Evolutionary conservation across 30 jellyfish, hydroid and myxozoan species (phyloP).

Genomic region (Aurelia coerulea): DNA sequence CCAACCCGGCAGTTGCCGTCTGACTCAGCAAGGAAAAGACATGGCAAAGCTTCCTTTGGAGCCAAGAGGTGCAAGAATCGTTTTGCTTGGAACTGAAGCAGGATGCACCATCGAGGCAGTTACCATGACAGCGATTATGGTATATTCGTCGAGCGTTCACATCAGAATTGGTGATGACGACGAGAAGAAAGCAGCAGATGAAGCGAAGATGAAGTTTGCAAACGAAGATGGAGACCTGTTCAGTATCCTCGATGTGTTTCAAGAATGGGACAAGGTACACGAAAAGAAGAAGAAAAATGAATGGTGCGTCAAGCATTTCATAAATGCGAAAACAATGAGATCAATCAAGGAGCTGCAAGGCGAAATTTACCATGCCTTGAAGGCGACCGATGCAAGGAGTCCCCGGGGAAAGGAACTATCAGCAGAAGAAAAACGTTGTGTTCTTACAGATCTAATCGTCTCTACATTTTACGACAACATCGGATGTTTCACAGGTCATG

Average conservation of each 20-base stretch:
- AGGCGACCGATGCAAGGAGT: not conserved
- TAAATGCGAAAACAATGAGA: constrained; percentile 76
- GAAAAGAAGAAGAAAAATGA: constrained; percentile 21
- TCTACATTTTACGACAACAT: constrained; percentile 33
- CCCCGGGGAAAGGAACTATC: not conserved
- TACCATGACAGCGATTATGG: constrained; percentile 56
- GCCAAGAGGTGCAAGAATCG: constrained; percentile 68
- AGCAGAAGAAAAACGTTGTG: constrained; percentile 8
- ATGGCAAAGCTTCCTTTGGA: constrained; percentile 67
- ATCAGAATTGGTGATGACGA: constrained; percentile 70
- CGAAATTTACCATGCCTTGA: constrained; percentile 25
- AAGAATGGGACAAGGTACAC: constrained; percentile 36
- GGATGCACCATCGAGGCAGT: constrained; percentile 46
- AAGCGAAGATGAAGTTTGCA: constrained; percentile 48
- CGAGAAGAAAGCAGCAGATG: constrained; percentile 61
- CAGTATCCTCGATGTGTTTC: constrained; percentile 57
- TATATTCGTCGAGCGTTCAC: constrained; percentile 63
- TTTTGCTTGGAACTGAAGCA: constrained; percentile 43
- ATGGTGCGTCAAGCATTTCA: constrained; percentile 58
- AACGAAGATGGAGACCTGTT: constrained; percentile 59
- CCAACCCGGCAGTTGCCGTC: not conserved
- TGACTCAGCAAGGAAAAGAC: constrained; percentile 57
- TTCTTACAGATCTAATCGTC: constrained; percentile 13
- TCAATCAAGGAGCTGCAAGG: constrained; percentile 34
- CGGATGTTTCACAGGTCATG: constrained; percentile 68